Conservation (phyloP, 2,888 invertebrate species). For the Sinhomidia bicolor region DNA sequence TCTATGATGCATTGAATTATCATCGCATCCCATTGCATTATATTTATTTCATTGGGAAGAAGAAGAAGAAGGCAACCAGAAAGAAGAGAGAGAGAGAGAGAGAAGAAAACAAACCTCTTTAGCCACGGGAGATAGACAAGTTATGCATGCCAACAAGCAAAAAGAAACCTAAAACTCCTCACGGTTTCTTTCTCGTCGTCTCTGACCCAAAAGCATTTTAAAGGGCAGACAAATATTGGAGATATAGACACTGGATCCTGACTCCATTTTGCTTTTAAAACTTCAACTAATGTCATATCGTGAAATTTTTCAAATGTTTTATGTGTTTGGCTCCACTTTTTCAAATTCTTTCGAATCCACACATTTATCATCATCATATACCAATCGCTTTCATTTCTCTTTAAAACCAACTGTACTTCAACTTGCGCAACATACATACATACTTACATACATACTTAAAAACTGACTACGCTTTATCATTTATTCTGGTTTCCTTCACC, state of each 20-base stretch:
- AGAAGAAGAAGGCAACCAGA: too few relatives aligned
- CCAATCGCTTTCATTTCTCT: slow-evolving; percentile 31
- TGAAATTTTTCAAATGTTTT: slow-evolving; percentile 74
- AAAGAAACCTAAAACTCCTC: slow-evolving; percentile 57
- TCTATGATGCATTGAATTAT: slow-evolving; percentile 69
- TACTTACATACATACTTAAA: background rate
- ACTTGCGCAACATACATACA: background rate
- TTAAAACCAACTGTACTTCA: background rate
- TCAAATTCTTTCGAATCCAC: slow-evolving; percentile 64
- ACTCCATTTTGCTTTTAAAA: slow-evolving; percentile 72
- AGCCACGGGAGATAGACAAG: slow-evolving; percentile 74
- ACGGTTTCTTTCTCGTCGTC: slow-evolving; percentile 37
- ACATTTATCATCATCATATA: slow-evolving; percentile 65
- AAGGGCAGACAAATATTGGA: slow-evolving; percentile 58
- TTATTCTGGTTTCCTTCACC: background rate
- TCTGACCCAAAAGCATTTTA: slow-evolving; percentile 69
- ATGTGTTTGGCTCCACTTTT: slow-evolving; percentile 68
- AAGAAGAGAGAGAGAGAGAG: slow-evolving; percentile 39
- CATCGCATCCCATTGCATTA: slow-evolving; percentile 65
- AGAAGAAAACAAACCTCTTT: slow-evolving; percentile 72
- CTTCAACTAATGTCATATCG: slow-evolving; percentile 72
- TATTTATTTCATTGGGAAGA: slow-evolving; percentile 52
- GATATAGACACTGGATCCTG: slow-evolving; percentile 64
- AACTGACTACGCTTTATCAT: background rate
- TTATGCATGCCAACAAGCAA: slow-evolving; percentile 72